Percentiles rank a stretch among this genome's conserved stretches.
These are phyloP conservation scores for Ancistrus triradiatus DNA, from an alignment of 2,113 vertebrate species.

Conservation along the genomic window DNA sequence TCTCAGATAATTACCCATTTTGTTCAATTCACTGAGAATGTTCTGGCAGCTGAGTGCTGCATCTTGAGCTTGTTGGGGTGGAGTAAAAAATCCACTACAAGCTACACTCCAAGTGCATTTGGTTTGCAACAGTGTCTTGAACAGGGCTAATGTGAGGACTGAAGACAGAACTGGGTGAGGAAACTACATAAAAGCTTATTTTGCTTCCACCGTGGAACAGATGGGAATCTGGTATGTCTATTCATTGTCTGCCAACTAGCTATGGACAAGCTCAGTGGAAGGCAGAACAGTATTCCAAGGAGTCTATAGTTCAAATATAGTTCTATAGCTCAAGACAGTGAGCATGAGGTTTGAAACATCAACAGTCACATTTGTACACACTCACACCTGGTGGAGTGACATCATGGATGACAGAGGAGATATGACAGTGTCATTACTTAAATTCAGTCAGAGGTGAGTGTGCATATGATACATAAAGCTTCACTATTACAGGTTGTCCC, in stretches of 20 bases:
- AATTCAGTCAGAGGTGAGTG: slow-evolving; percentile 25
- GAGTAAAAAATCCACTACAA: not conserved
- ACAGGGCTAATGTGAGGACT: slow-evolving; percentile 16
- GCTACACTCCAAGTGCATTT: not conserved
- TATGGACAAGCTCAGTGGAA: slow-evolving; percentile 16
- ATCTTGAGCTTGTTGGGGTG: slow-evolving; percentile 5
- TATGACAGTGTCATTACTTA: slow-evolving; percentile 25
- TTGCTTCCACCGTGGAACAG: slow-evolving; percentile 33
- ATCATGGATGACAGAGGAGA: not conserved
- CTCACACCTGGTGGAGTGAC: slow-evolving; percentile 20
- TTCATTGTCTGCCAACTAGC: slow-evolving; percentile 29
- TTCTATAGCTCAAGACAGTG: too few species aligned
- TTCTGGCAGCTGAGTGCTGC: slow-evolving; percentile 13
- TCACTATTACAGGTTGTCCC: not conserved
- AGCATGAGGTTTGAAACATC: not conserved
- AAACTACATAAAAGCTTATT: slow-evolving; percentile 33
- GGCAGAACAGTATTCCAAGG: slow-evolving; percentile 8
- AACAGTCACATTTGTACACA: slow-evolving; percentile 15
- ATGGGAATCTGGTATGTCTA: slow-evolving; percentile 32
- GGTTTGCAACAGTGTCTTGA: not conserved
- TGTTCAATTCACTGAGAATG: slow-evolving; percentile 27
- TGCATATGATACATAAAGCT: slow-evolving; percentile 33
- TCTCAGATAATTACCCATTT: slow-evolving; percentile 36
- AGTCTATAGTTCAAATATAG: too few species aligned
- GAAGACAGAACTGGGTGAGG: slow-evolving; percentile 23